Base-by-base conservation (phyloP, 2,888 invertebrate genomes). In the Parasteatoda lunata region DNA sequence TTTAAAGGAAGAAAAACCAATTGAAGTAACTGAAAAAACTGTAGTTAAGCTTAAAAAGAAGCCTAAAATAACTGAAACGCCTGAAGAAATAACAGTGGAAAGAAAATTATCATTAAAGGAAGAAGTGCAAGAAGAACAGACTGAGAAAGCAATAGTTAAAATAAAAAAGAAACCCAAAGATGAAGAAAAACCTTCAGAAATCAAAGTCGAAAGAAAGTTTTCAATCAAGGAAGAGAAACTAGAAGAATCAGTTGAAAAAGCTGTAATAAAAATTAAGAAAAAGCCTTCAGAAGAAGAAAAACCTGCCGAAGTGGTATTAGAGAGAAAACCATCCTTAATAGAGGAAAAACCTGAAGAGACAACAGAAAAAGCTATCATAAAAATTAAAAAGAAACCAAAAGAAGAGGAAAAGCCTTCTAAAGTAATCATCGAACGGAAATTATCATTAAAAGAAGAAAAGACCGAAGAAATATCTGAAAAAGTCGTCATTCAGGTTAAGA, bases 361-460 rank as follows among this genome's bases (percentile, higher is more conserved):
- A 8, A 15, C 68, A n/a, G 83, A 68, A 15, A 47, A 66, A 52
- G 72, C 78, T 48, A 59, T 78, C 3, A 88, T 89, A 59, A 82
- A 84, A 75, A 45, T 64, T 49, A 65, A 89, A 75, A 80, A 88
- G 59, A 77, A 54, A 11, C 78, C 88, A 54, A 89, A 89, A 86
- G 89, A 90, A 64, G 88, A 80, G 15, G 70, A 71, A 81, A 65
- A 73, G 47, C 45, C 3, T 49, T 8, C 47, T 45, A 15, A 66
- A 72, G 15, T 49, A 49, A 70, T 49, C 49, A 13, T 70, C 15
- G 15, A 66, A 49, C n/a, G 59, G 11, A 75, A 52, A 59, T 47
- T 59, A 11, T 68, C 66, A 30, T 3, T 30, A 8, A 45, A 54
- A 15, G 64, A 66, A 69, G 68, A 66, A 64, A 78, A 52, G 11